A percentile compares a stretch with the other conserved stretches of the same genome.
Evolutionary conservation across 2,797 vertebrate species (phyloP).

Genomic region (Notamacropus eugenii): DNA sequence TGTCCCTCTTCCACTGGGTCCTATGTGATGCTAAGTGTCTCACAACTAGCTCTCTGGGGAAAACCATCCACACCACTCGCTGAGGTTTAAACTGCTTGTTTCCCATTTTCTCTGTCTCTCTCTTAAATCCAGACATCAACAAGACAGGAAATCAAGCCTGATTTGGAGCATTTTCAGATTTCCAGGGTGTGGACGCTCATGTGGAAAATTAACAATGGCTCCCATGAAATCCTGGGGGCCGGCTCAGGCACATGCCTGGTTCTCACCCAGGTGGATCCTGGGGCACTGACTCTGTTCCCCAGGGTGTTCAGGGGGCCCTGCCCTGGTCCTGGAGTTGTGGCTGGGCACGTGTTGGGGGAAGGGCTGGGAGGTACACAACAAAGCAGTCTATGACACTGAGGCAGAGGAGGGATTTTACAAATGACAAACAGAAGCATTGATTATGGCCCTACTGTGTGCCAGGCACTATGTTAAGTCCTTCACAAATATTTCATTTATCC

Average conservation of each 20-base stretch:
- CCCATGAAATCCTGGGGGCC: too few species aligned
- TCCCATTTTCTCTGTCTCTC: background rate
- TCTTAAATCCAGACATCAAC: background rate
- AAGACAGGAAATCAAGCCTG: background rate
- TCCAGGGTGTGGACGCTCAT: too few species aligned
- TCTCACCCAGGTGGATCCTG: background rate
- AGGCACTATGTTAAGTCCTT: background rate
- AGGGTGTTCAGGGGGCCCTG: background rate
- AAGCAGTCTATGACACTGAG: background rate
- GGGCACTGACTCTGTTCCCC: accelerated
- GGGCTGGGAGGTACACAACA: too few species aligned
- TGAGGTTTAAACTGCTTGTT: too few species aligned
- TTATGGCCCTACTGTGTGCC: background rate
- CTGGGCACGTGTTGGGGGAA: background rate
- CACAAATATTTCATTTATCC: background rate
- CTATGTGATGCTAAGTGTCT: background rate
- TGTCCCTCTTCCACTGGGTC: background rate
- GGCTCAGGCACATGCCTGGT: background rate
- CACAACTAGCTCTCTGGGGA: background rate
- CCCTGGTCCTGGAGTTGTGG: background rate
- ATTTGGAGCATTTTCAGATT: background rate
- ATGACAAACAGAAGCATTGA: background rate
- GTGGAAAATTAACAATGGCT: too few species aligned
- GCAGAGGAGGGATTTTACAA: background rate
- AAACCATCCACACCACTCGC: too few species aligned